Conservation (phyloP, 1,140 invertebrate genomes). For the Listronotus bonariensis region DNA sequence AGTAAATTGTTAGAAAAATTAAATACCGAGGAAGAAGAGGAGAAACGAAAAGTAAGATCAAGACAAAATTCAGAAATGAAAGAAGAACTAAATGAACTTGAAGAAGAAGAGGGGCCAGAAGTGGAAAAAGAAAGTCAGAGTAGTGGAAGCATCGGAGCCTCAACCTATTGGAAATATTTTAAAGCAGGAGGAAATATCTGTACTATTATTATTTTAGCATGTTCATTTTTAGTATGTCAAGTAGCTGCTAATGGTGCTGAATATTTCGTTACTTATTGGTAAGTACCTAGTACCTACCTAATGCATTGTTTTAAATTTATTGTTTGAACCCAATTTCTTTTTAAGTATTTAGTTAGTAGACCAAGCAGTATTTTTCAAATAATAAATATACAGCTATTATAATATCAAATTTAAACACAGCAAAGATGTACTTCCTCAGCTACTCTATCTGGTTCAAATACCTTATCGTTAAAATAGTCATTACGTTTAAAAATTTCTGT, state of each 20-base stretch:
- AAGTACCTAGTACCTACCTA: conserved; percentile 8
- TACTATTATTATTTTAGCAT: conserved; percentile 59
- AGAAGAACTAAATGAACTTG: conserved; percentile 35
- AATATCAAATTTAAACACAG: no score
- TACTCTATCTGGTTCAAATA: no score
- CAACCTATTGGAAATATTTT: conserved; percentile 67
- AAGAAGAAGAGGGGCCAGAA: conserved; percentile 47
- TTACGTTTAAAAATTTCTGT: no score
- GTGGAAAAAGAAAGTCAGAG: conserved; percentile 51
- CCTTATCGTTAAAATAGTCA: no score
- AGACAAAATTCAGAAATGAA: conserved; percentile 57
- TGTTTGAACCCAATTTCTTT: no score
- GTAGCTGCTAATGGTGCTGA: conserved; percentile 67
- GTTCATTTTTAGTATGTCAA: conserved; percentile 65
- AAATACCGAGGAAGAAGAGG: conserved; percentile 51
- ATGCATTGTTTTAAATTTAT: no score
- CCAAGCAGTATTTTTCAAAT: no score
- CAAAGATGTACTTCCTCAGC: no score
- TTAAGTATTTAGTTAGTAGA: no score
- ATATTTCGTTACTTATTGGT: conserved; percentile 73
- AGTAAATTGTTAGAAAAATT: conserved; percentile 53
- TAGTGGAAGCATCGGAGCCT: conserved; percentile 62
- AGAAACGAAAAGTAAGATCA: conserved; percentile 50
- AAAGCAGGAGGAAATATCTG: conserved; percentile 62
- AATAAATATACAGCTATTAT: no score